Conservation (phyloP, 2,113 vertebrate genomes). For the Esox niger region DNA sequence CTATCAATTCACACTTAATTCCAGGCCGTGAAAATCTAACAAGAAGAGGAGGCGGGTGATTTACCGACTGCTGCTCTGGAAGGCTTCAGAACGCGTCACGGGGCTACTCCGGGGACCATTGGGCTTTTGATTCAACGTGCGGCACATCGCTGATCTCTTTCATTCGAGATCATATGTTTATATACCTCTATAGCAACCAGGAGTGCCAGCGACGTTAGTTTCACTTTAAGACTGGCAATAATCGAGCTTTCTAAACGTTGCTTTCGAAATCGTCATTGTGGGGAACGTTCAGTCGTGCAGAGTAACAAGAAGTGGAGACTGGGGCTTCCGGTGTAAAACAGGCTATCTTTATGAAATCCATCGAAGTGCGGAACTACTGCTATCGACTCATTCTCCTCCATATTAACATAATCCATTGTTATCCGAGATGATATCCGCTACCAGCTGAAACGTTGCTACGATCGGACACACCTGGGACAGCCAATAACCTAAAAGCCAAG, state of each 20-base stretch:
- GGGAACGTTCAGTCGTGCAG: slow-evolving; percentile 25
- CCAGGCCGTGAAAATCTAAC: too few relatives aligned
- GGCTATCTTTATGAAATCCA: slow-evolving; percentile 32
- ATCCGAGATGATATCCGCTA: slow-evolving; percentile 31
- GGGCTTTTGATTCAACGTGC: too few relatives aligned
- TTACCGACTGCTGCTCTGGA: too few relatives aligned
- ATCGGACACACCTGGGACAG: slow-evolving; percentile 51
- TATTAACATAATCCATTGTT: slow-evolving; percentile 31
- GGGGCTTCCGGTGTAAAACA: slow-evolving; percentile 47
- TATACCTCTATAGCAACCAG: too few relatives aligned
- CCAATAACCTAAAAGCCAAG: slow-evolving; percentile 22
- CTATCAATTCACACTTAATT: too few relatives aligned
- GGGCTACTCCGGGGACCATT: too few relatives aligned
- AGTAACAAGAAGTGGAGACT: slow-evolving; percentile 37
- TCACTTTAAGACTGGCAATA: slow-evolving; percentile 48
- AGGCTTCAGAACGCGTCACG: too few relatives aligned
- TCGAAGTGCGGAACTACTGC: slow-evolving; percentile 28
- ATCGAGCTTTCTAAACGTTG: too few relatives aligned
- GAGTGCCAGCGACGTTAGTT: slow-evolving; percentile 23
- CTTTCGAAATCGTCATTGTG: slow-evolving; percentile 48
- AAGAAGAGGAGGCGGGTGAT: too few relatives aligned
- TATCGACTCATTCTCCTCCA: slow-evolving; percentile 3
- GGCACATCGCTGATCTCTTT: too few relatives aligned
- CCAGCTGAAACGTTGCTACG: slow-evolving; percentile 26
- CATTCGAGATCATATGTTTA: too few relatives aligned